A percentile compares a stretch with the other conserved stretches of the same genome.
phyloP scores from a whole-genome alignment of 2,797 vertebrate genomes.

The Halcyon leucocephala region DNA sequence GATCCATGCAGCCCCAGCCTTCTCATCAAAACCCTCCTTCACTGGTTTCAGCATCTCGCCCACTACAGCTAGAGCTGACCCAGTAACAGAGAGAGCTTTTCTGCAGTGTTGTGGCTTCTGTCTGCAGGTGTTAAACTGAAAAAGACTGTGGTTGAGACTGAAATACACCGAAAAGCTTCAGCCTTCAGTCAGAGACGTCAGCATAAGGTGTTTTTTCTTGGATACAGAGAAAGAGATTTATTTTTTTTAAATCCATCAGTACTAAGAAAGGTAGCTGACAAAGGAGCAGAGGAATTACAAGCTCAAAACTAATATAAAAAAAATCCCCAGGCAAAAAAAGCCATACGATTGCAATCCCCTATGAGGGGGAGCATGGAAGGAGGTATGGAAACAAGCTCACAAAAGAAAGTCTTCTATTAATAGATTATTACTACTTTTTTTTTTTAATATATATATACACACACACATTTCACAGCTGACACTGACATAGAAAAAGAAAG shows the following conservation, averaged over 20 bases:
- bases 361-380: not conserved
- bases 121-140: not conserved
- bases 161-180: not conserved
- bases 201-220: not conserved
- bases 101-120: not conserved
- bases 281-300: not conserved
- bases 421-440: not conserved
- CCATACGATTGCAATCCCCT: not conserved
- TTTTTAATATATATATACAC: not conserved
- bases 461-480: not conserved
- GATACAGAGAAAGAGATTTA: not conserved
- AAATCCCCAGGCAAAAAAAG: not conserved
- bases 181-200: not conserved
- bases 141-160: not conserved
- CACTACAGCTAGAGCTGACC: not conserved
- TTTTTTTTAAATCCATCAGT: not conserved
- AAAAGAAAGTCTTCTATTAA: not conserved
- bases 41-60: not conserved
- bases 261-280: not conserved
- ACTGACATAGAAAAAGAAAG: not conserved
- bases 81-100: not conserved
- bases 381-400: not conserved
- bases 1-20: not conserved
- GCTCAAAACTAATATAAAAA: not conserved
- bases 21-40: not conserved